Evolutionary conservation across 2,113 vertebrate species (phyloP).

Genomic region (Castor canadensis): DNA sequence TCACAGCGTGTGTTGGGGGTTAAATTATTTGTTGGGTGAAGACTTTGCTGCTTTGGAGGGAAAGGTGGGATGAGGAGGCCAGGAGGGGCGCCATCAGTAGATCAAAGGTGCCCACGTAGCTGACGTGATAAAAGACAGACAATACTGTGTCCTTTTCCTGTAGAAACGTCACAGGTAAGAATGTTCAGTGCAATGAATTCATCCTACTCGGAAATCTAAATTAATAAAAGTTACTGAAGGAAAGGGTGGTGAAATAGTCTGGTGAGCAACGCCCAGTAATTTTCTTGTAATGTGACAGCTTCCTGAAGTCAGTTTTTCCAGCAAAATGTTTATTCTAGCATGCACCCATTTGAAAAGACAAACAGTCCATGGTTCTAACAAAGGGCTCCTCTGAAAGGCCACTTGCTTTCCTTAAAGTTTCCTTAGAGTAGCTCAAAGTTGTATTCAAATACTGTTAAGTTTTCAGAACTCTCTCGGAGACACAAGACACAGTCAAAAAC

Average conservation of each 20-base stretch:
- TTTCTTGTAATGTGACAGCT: neutral
- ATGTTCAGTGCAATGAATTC: neutral
- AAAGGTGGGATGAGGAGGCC: neutral
- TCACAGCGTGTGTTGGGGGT: neutral
- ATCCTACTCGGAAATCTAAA: neutral
- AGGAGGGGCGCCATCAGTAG: neutral
- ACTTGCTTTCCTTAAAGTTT: conserved; percentile 26
- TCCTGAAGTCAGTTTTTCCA: conserved; percentile 35
- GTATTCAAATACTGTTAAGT: conserved; percentile 35
- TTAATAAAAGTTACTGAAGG: neutral
- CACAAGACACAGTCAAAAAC: neutral
- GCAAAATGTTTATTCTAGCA: conserved; percentile 57
- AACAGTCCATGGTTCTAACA: conserved; percentile 53
- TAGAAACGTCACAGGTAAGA: neutral
- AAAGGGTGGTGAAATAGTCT: neutral
- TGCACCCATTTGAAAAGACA: conserved; percentile 42
- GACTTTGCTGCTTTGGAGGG: neutral
- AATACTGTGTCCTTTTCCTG: neutral
- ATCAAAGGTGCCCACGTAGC: neutral
- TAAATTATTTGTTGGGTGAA: neutral
- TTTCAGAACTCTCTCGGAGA: conserved; percentile 48
- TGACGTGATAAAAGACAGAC: neutral
- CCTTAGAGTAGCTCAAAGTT: conserved; percentile 17
- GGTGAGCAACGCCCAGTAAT: neutral
- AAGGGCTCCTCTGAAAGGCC: conserved; percentile 55